A percentile compares a stretch with the other conserved stretches of the same genome.
phyloP scores from a whole-genome alignment of 1,140 invertebrate genomes.

The Globodera rostochiensis region DNA sequence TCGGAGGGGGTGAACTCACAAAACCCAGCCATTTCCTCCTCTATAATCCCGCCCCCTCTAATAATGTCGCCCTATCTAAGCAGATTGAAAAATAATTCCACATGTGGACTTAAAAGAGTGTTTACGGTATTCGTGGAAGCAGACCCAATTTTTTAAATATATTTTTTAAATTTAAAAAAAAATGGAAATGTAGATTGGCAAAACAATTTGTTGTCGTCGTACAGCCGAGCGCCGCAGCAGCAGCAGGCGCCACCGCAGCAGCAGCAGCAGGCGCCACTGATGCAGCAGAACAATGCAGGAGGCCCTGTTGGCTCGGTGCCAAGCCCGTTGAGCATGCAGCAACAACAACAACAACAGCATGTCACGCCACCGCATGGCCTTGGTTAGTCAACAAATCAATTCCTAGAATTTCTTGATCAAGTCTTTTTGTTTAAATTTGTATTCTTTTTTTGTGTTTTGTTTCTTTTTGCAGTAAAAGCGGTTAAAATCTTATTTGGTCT shows the following conservation, averaged over 20 bases:
- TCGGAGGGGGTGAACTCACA: too few relatives aligned
- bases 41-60: too few relatives aligned
- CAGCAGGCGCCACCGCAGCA: slow-evolving; percentile 3
- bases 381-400: neutral
- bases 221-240: slow-evolving; percentile 25
- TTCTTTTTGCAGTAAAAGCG: too few relatives aligned
- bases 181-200: slow-evolving; percentile 41
- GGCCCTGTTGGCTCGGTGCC: neutral
- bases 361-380: neutral
- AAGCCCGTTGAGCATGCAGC: neutral
- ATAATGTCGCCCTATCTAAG: too few relatives aligned
- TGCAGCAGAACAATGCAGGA: neutral
- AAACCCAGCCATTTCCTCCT: too few relatives aligned
- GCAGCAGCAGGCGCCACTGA: slow-evolving; percentile 15
- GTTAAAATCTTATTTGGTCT: too few relatives aligned
- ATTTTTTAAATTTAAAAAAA: neutral
- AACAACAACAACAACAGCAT: neutral
- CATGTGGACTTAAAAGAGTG: too few relatives aligned
- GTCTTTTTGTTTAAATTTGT: too few relatives aligned
- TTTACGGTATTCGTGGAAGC: neutral
- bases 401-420: too few relatives aligned
- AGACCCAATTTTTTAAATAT: neutral
- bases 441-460: too few relatives aligned
- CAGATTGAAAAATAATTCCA: too few relatives aligned
- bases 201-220: slow-evolving; percentile 41